These are phyloP conservation scores for Notothenia rossii DNA, from an alignment of 2,113 vertebrate species.

Conservation along the genomic window DNA sequence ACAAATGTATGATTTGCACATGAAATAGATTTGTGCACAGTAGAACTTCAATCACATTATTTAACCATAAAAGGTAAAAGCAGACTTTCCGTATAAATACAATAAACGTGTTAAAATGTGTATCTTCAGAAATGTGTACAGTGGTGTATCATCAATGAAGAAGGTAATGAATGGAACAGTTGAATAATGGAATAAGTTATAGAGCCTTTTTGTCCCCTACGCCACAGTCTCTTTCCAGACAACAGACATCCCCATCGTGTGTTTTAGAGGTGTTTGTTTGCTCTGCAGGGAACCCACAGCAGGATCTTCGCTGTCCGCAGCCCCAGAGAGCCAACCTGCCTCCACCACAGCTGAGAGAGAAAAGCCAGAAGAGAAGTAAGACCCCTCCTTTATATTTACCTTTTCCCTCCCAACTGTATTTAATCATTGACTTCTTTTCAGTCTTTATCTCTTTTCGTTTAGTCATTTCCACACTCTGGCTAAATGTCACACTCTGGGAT, in stretches of 20 bases:
- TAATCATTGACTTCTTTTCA: not conserved
- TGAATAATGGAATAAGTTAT: no score
- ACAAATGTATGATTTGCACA: no score
- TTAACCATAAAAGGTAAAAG: no score
- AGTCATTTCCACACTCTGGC: not conserved
- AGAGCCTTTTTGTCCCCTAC: not conserved
- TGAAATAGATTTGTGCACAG: no score
- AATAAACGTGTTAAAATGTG: no score
- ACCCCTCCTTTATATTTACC: not conserved
- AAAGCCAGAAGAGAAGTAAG: constrained; percentile 75
- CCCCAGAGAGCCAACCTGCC: constrained; percentile 46
- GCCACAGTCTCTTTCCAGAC: not conserved
- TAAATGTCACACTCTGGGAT: constrained; percentile 23
- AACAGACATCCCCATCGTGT: not conserved
- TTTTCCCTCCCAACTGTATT: constrained; percentile 12
- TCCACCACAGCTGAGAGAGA: constrained; percentile 63
- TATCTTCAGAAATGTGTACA: no score
- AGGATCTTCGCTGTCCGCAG: constrained; percentile 48
- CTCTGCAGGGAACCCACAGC: constrained; percentile 58
- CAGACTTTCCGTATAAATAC: no score
- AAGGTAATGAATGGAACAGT: no score
- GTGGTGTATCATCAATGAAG: no score
- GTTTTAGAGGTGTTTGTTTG: constrained; percentile 14
- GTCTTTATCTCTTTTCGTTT: constrained; percentile 4
- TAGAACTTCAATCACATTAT: no score